These are phyloP conservation scores for Campoletis sonorensis DNA, from an alignment of 1,140 invertebrate species.

Conservation along the genomic window DNA sequence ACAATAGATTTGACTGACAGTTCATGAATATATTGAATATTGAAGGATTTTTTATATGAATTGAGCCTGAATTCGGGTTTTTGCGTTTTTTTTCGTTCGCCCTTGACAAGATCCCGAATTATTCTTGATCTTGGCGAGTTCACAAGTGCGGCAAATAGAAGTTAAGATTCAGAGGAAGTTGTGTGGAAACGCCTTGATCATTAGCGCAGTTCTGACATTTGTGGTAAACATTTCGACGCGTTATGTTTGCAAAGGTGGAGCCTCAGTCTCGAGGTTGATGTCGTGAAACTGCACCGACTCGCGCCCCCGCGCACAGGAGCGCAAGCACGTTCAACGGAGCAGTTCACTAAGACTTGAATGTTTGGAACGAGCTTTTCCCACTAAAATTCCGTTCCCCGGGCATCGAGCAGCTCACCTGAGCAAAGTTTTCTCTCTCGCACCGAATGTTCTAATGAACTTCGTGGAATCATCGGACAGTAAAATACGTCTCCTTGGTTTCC, in stretches of 20 bases:
- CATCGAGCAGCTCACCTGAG: no score
- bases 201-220: conserved; percentile 12
- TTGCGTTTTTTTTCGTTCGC: no score
- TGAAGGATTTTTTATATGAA: no score
- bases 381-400: no score
- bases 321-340: not conserved
- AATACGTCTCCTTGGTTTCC: not conserved
- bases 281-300: not conserved
- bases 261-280: not conserved
- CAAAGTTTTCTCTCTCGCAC: not conserved
- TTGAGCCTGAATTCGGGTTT: no score
- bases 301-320: no score
- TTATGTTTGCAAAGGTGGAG: conserved; percentile 5
- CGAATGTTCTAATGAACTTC: not conserved
- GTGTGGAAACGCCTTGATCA: conserved; percentile 34
- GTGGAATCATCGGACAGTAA: conserved; percentile 27
- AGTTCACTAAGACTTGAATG: not conserved
- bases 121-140: no score
- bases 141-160: no score
- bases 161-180: not conserved
- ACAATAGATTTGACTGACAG: no score
- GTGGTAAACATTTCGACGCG: not conserved
- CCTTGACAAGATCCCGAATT: no score
- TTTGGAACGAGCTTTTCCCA: no score
- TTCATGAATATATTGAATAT: no score